Conservation (phyloP, 2,113 vertebrate species). For the western clawed frog (Xenopus tropicalis) region DNA sequence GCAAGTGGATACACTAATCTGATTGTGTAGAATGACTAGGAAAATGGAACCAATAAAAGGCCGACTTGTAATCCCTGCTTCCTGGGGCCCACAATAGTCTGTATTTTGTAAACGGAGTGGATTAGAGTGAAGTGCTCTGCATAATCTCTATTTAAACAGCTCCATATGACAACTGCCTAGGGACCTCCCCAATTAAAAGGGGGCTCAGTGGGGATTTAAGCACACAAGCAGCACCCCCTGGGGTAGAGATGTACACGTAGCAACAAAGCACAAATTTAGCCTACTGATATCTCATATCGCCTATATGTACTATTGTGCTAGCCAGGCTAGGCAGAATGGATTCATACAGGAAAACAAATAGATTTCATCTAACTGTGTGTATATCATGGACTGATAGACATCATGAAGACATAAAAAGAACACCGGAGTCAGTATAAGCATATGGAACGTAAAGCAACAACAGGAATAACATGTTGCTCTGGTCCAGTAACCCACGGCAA, state of each 20-base stretch:
- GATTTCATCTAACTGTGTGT: no score
- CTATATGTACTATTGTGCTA: background rate
- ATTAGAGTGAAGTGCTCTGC: constrained; percentile 70
- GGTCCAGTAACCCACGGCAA: no score
- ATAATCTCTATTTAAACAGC: constrained; percentile 73
- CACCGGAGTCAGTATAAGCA: no score
- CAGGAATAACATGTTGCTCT: no score
- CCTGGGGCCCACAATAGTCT: constrained; percentile 53
- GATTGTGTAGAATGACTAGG: constrained; percentile 33
- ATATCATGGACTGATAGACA: no score
- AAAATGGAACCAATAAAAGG: constrained; percentile 56
- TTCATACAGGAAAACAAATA: no score
- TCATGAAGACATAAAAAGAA: background rate
- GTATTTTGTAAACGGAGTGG: constrained; percentile 62
- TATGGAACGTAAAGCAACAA: no score
- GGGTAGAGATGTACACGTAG: constrained; percentile 65
- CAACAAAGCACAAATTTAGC: constrained; percentile 84
- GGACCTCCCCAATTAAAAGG: constrained; percentile 73
- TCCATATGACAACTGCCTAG: constrained; percentile 82
- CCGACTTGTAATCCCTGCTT: constrained; percentile 71
- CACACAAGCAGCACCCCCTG: constrained; percentile 55
- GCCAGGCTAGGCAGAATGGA: no score
- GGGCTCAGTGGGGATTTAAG: constrained; percentile 60
- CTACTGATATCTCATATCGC: constrained; percentile 59
- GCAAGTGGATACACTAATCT: constrained; percentile 35